Percentiles rank a stretch among this genome's conserved stretches.
Conservation (phyloP, 2,888 invertebrate genomes). For the Hydropsyche betteni region DNA sequence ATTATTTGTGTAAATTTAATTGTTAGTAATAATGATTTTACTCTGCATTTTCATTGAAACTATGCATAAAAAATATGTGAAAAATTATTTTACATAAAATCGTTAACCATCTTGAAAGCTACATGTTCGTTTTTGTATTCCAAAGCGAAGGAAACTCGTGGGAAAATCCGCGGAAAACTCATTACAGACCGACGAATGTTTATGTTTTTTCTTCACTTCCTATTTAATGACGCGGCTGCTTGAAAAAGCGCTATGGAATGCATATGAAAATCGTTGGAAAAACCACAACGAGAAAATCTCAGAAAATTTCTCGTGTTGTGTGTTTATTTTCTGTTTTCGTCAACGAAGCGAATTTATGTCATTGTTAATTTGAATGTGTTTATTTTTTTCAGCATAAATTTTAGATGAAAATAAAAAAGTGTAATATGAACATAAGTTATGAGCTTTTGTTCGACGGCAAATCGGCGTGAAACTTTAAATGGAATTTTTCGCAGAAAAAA, state of each 20-base stretch:
- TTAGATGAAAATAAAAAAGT: neutral
- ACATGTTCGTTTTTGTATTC: no score
- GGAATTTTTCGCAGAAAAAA: neutral
- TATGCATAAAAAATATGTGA: no score
- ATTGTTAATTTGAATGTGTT: no score
- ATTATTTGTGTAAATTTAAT: no score
- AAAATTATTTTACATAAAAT: no score
- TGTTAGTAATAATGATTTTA: no score
- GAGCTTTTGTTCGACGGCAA: neutral
- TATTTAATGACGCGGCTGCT: neutral
- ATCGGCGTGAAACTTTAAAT: slow-evolving; percentile 14
- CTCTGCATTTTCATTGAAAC: no score
- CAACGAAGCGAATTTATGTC: no score
- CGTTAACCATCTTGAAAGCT: no score
- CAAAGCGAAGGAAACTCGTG: neutral
- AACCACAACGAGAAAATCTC: slow-evolving; percentile 1
- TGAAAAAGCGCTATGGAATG: slow-evolving; percentile 4
- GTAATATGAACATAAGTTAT: neutral
- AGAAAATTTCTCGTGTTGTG: neutral
- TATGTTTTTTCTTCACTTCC: neutral
- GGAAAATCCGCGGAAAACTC: slow-evolving; percentile 12
- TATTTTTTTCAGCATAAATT: no score
- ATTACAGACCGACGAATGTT: neutral
- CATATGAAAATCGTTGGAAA: neutral
- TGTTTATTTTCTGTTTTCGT: neutral